Evolutionary conservation across 2,888 invertebrate genomes (phyloP), one percentile per base, ranked within the genome.

Genomic region (Leptopilina myrica): DNA sequence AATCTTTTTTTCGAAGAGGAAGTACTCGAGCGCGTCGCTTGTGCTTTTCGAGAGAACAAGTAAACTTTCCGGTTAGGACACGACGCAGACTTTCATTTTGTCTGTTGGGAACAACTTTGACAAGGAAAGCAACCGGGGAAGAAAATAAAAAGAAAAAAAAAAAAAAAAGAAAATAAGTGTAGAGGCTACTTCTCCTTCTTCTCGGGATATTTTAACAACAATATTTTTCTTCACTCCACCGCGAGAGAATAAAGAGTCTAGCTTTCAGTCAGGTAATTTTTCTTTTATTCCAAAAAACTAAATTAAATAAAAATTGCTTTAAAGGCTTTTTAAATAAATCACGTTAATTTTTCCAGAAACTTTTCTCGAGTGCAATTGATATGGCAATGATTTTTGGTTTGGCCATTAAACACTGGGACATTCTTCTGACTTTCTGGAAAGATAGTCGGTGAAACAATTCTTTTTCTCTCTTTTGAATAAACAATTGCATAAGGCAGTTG

Each of bases 401-500:
- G 14, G 53, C 26, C 5, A 53, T 69, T 12, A 56, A 26, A 73
- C 53, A 26, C 53, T 33, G 69, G 69, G 53, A 56, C 5, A 49
- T 73, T 53, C 69, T 73, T 53, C 33, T 73, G 14, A 73, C 26
- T 12, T 33, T 26, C 12, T 73, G 69, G 69, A 73, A 56, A 73
- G 53, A 73, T 26, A 73, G 69, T 14, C n/a, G 33, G n/a, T 53
- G 69, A 73, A 6, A 43, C 20, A 11, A 11, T 14, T 6, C 15
- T 15, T 43, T 66, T 46, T 65, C 2, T 9, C 0, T 26, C 4
- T 65, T 12, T 20, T 20, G 0, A 67, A 20, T 49, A 26, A 69
- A 59, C 12, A 26, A 20, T 73, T 73, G 33, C 12, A 53, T 53
- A 73, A 56, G 33, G 8, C 12, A 56, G 43, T 53, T 15, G 46